Evolutionary conservation across 1,140 invertebrate genomes (phyloP).

Genomic region (Contarinia nasturtii): DNA sequence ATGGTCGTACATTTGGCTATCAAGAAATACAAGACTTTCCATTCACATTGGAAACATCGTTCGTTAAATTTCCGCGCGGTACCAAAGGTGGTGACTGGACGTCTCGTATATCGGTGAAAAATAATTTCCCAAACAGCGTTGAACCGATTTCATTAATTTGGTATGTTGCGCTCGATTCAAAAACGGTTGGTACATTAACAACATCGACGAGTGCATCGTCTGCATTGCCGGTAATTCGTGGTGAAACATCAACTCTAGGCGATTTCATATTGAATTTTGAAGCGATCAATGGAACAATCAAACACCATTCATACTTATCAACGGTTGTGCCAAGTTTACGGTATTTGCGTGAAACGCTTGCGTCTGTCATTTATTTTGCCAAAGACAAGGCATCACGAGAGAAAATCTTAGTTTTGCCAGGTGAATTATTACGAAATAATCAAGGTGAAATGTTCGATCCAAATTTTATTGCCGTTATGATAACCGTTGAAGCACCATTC

Average conservation of each 20-base stretch:
- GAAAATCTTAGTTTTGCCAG: conserved; percentile 39
- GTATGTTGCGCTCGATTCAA: conserved; percentile 57
- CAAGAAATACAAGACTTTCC: conserved; percentile 74
- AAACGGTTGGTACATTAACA: conserved; percentile 37
- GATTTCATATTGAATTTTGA: conserved; percentile 39
- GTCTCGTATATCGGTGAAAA: conserved; percentile 52
- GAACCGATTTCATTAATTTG: conserved; percentile 43
- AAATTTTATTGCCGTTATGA: conserved; percentile 68
- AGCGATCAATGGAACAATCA: conserved; percentile 29
- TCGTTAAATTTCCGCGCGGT: conserved; percentile 67
- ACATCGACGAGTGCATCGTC: conserved; percentile 32
- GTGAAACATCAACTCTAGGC: conserved; percentile 58
- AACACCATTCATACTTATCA: conserved; percentile 53
- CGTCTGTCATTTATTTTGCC: conserved; percentile 39
- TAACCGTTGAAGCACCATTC: conserved; percentile 64
- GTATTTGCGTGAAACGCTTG: conserved; percentile 58
- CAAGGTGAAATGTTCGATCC: conserved; percentile 31
- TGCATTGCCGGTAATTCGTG: conserved; percentile 45
- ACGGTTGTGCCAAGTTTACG: conserved; percentile 50
- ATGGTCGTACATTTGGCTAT: conserved; percentile 78
- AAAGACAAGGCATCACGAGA: conserved; percentile 30
- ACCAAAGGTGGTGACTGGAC: conserved; percentile 84
- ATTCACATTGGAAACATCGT: conserved; percentile 64
- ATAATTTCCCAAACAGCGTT: background rate
- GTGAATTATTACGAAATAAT: conserved; percentile 32